A percentile compares a stretch with the other conserved stretches of the same genome.
phyloP scores from a whole-genome alignment of 2,888 invertebrate species.

The Cerceris rybyensis region DNA sequence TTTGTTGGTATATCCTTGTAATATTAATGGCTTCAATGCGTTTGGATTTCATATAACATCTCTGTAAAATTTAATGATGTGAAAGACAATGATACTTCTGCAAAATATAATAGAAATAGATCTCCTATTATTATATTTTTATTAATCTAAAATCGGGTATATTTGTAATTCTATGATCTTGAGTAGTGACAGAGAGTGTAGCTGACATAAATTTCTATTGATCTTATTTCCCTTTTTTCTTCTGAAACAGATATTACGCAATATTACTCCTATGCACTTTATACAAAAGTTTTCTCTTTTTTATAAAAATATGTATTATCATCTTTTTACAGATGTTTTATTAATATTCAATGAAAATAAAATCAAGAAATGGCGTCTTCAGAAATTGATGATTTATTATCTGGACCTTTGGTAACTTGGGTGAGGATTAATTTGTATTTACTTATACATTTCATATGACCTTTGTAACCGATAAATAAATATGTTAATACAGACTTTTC shows the following conservation, averaged over 20 bases:
- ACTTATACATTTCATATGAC: neutral
- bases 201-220: neutral
- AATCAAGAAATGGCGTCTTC: slow-evolving; percentile 82
- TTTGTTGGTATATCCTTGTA: too few species aligned
- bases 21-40: too few species aligned
- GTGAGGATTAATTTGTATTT: slow-evolving; percentile 83
- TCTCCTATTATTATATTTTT: too few species aligned
- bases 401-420: slow-evolving; percentile 93
- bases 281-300: too few species aligned
- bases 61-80: too few species aligned
- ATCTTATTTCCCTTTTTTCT: neutral
- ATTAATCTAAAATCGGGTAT: too few species aligned
- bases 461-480: neutral
- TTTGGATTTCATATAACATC: too few species aligned
- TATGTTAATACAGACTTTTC: neutral
- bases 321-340: slow-evolving; percentile 18
- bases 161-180: too few species aligned
- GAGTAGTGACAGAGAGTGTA: too few species aligned
- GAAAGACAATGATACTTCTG: too few species aligned
- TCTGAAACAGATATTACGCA: neutral
- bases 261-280: neutral
- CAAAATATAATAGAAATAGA: too few species aligned
- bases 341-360: slow-evolving; percentile 22
- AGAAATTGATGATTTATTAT: slow-evolving; percentile 92
- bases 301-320: slow-evolving; percentile 8